Evolutionary conservation across 1,140 invertebrate species (phyloP).

Genomic region (Lasioglossum albipes): DNA sequence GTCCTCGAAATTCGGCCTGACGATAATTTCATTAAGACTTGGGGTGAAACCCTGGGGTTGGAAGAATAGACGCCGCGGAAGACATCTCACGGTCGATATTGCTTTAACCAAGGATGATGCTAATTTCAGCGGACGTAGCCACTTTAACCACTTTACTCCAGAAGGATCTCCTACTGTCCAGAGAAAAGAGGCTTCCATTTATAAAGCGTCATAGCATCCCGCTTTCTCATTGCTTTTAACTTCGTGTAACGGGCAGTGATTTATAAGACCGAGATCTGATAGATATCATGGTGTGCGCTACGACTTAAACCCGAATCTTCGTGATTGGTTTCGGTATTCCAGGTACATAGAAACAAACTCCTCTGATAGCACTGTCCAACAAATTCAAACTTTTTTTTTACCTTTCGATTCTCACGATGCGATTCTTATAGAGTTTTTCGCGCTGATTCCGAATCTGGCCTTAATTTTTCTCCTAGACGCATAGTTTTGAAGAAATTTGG

Average conservation of each 20-base stretch:
- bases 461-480: too few species aligned
- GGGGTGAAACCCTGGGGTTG: neutral
- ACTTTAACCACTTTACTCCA: slow-evolving; percentile 15
- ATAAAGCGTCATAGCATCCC: slow-evolving; percentile 20
- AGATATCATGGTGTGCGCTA: slow-evolving; percentile 16
- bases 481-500: too few species aligned
- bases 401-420: too few species aligned
- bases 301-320: neutral
- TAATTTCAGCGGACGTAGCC: slow-evolving; percentile 58
- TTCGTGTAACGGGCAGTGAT: slow-evolving; percentile 16
- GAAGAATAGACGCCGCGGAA: slow-evolving; percentile 26
- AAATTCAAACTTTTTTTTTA: too few species aligned
- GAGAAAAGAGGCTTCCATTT: slow-evolving; percentile 33
- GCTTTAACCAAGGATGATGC: slow-evolving; percentile 59
- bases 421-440: too few species aligned
- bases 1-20: slow-evolving; percentile 73
- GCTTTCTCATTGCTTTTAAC: slow-evolving; percentile 32
- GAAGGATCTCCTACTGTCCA: slow-evolving; percentile 33
- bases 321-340: too few species aligned
- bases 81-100: slow-evolving; percentile 59
- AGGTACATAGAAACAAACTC: too few species aligned
- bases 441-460: too few species aligned
- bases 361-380: too few species aligned
- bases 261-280: slow-evolving; percentile 24
- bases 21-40: slow-evolving; percentile 76